Base-by-base conservation (phyloP, 2,113 vertebrate species). In the Festucalex cinctus region DNA sequence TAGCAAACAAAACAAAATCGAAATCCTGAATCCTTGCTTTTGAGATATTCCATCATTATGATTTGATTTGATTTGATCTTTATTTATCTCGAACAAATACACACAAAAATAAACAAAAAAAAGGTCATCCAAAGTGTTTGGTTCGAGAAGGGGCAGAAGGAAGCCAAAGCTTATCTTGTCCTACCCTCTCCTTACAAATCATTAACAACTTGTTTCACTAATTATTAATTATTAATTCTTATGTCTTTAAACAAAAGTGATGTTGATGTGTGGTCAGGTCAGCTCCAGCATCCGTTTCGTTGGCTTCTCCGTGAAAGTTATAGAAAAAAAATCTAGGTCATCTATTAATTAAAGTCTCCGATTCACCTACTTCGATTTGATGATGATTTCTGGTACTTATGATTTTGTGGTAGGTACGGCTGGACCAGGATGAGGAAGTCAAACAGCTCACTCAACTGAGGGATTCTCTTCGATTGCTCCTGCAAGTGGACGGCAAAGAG, bases 401-500 rank as follows among this genome's bases (percentile, higher is more conserved):
- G 66, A 70, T 36, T 73, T 10, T 64, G 63, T 69, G 58, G 68
- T 70, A 99, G 97, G 92, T 98, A 49, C 95, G 90, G 20, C 88
- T 95, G 1, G 92, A 94, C 0, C 94, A 98, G 75, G 97, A 99
- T 57, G 96, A 98, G 69, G 95, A 98, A 77, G 91, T 96, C 12
- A 95, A 94, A 71, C 93, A 95, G 82, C 93, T 99, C 26, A 91
- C 88, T 0, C 94, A 95, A 81, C 88, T 96, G 39, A 93, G 94
- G 0, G 95, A 97, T 73, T 93, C 94, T 69, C 94, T 99, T 20
- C 90, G 93, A 74, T 91, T 86, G 72, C 78, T 90, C 19, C 85
- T 98, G 49, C 97, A 98, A 88, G 92, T 96, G 43, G 96, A 99
- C 2, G 93, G 28, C 72, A 96, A 95, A 90, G 97, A 97, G 93